Conservation (phyloP, 2,888 invertebrate species). For the Amorpha juglandis region DNA sequence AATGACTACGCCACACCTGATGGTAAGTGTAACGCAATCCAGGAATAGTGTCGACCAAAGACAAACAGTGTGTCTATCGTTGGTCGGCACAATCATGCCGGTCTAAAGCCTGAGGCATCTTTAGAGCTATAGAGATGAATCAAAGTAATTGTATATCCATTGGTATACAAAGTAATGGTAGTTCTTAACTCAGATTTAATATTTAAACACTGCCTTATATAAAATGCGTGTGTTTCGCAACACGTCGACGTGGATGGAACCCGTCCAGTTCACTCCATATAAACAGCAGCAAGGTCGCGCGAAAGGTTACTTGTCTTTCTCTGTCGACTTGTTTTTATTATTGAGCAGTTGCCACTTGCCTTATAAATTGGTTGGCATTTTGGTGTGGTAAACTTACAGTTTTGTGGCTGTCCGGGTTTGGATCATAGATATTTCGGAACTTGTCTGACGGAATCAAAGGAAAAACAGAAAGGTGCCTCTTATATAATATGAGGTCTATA, state of each 20-base stretch:
- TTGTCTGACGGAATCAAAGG: too few relatives aligned
- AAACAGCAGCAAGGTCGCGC: conserved; percentile 33
- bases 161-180: too few relatives aligned
- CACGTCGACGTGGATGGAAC: conserved; percentile 13
- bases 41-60: too few relatives aligned
- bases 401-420: not conserved
- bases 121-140: not conserved
- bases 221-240: conserved; percentile 12
- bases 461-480: too few relatives aligned
- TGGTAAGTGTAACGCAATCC: too few relatives aligned
- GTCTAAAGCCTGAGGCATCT: not conserved
- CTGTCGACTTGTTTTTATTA: conserved; percentile 23
- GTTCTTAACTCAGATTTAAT: not conserved
- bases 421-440: not conserved
- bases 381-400: not conserved
- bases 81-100: too few relatives aligned
- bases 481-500: too few relatives aligned
- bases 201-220: conserved; percentile 10
- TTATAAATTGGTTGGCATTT: not conserved
- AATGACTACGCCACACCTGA: too few relatives aligned
- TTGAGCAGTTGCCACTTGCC: not conserved
- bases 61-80: too few relatives aligned
- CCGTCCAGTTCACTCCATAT: conserved; percentile 25
- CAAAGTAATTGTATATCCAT: not conserved
- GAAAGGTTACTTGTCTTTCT: conserved; percentile 38